Evolutionary conservation across 2,113 vertebrate genomes (phyloP).

Genomic region (Furnarius figulus): DNA sequence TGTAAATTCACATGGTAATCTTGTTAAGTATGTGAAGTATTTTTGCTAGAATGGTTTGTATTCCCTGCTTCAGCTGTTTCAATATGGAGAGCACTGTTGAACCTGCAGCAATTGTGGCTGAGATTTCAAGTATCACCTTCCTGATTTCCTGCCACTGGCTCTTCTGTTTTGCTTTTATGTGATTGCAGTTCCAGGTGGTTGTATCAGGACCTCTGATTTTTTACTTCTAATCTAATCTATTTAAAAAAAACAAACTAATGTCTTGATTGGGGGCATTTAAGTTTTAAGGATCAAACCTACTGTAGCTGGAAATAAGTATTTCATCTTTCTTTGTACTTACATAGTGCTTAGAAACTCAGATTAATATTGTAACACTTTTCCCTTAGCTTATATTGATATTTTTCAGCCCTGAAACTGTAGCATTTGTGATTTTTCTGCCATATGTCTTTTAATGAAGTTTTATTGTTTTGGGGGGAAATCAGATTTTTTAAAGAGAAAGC

Average conservation of each 20-base stretch:
- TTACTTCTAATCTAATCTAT: not conserved
- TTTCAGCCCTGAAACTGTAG: not conserved
- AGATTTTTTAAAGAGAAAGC: not conserved
- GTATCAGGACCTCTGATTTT: not conserved
- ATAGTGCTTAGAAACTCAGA: not conserved
- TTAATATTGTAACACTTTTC: not conserved
- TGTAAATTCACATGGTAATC: slow-evolving; percentile 11
- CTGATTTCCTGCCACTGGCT: not conserved
- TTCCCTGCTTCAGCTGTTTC: not conserved
- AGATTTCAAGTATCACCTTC: not conserved
- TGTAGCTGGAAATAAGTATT: not conserved
- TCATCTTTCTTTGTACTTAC: not conserved
- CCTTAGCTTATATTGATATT: not conserved
- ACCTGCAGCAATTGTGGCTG: not conserved
- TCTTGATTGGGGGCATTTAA: not conserved
- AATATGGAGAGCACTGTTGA: not conserved
- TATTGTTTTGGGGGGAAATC: not conserved
- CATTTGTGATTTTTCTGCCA: not conserved
- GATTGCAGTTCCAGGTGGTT: not conserved
- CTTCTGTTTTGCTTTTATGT: not conserved
- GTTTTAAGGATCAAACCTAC: not conserved
- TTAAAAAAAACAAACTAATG: not conserved
- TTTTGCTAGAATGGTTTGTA: slow-evolving; percentile 37
- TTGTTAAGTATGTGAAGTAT: slow-evolving; percentile 52
- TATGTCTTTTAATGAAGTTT: not conserved